These are phyloP conservation scores for Tetraneura akinire DNA, from an alignment of 1,140 invertebrate species.

Conservation along the genomic window DNA sequence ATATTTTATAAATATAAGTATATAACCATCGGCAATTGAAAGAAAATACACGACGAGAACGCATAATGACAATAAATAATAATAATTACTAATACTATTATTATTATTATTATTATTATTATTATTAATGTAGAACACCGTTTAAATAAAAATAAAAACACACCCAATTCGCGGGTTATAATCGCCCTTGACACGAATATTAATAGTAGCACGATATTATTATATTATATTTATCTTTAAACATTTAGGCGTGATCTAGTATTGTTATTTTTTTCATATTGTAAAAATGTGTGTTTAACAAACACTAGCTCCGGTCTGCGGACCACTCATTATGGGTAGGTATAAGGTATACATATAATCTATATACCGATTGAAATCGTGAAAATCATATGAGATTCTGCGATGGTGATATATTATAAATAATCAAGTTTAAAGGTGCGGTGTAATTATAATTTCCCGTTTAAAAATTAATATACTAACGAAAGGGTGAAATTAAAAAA, in stretches of 20 bases:
- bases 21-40: not conserved
- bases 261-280: not conserved
- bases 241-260: constrained; percentile 9
- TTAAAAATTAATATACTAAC: no score
- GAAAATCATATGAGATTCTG: not conserved
- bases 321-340: no score
- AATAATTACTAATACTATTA: constrained; percentile 16
- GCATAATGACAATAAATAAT: constrained; percentile 4
- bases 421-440: no score
- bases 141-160: constrained; percentile 32
- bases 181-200: constrained; percentile 49
- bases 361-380: constrained; percentile 9
- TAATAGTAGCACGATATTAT: constrained; percentile 40
- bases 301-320: not conserved
- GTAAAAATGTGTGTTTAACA: not conserved
- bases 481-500: no score
- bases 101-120: no score
- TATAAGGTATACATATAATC: no score
- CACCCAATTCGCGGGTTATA: constrained; percentile 39
- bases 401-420: no score
- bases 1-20: no score
- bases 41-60: not conserved
- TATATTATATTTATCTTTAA: constrained; percentile 14
- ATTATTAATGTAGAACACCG: constrained; percentile 29
- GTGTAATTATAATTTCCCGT: no score